These are phyloP conservation scores for Corvus moneduloides DNA, from an alignment of 2,113 vertebrate genomes.

Conservation along the genomic window DNA sequence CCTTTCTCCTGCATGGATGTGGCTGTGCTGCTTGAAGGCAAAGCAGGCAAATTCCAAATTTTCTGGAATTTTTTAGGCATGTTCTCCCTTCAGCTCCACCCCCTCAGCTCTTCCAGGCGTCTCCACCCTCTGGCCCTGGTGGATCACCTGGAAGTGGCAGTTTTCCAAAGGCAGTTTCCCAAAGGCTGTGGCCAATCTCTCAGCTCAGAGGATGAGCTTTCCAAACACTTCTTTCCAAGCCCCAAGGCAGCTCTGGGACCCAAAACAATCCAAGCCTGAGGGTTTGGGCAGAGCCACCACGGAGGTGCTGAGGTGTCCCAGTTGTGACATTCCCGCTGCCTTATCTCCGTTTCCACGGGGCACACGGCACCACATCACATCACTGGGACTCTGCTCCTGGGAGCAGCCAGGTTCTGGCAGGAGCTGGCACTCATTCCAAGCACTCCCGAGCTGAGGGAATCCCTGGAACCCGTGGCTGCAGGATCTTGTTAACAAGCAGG, in stretches of 20 bases:
- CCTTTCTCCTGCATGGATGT: neutral
- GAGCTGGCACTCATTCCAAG: neutral
- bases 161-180: neutral
- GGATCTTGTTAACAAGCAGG: neutral
- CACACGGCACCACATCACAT: accelerated
- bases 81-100: neutral
- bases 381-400: neutral
- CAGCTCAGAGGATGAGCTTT: neutral
- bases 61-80: neutral
- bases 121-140: neutral
- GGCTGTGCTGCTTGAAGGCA: neutral
- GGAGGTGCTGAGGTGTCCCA: neutral
- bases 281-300: neutral
- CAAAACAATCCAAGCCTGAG: neutral
- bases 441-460: neutral
- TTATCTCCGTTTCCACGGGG: neutral
- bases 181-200: neutral
- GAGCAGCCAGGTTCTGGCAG: neutral
- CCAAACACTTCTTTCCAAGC: neutral
- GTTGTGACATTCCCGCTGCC: neutral
- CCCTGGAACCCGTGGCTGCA: neutral
- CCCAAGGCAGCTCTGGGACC: neutral
- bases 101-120: neutral
- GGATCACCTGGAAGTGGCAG: neutral
- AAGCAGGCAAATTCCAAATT: neutral